Base-by-base conservation (phyloP, 2,797 vertebrate species). In the Lacerta viridis region DNA sequence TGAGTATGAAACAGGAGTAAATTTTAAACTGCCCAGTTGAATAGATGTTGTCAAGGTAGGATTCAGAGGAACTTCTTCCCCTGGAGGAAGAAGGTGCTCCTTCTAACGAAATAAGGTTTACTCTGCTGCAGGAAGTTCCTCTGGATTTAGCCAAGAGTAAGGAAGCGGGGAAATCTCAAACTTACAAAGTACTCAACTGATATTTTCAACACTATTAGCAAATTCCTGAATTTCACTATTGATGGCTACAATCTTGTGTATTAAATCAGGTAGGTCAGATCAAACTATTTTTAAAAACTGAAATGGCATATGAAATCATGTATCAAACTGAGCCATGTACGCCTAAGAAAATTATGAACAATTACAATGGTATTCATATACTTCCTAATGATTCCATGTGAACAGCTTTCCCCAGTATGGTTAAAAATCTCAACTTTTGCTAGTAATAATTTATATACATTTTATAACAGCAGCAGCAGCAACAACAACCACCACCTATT, bases 191-290 rank as follows among this genome's bases (percentile, higher is more conserved):
- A 39, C 3, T 61, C 41, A 7, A 43, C 41, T 43, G 41, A 43
- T 43, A 5, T 43, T 43, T 43, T 50, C 13, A 69, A 15, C 9
- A 20, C 15, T 17, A 61, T 46, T 43, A 72, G 55, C 20, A 84
- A 64, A 25, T 59, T 77, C 46, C 17, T 41, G 64, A 18, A 11
- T 80, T 55, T 39, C 69, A 80, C 3, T 41, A 33, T 61, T 79
- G 2, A 23, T 83, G 68, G 5, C 29, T 61, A 9, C 1, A 0
- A 68, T 83, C 2, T 41, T 87, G 43, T 25, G 71, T 61, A 79
- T 89, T 82, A 43, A 64, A 64, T 83, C 6, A 87, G 10, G 5
- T 46, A 27, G 2, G 0, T n/a, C 68, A 90, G 82, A 87, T 89
- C 17, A 88, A 17, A 36, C 10, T 77, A 18, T 43, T 69, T 6